Evolutionary conservation across 1,140 invertebrate genomes (phyloP).

Genomic region (Heterodera schachtii): DNA sequence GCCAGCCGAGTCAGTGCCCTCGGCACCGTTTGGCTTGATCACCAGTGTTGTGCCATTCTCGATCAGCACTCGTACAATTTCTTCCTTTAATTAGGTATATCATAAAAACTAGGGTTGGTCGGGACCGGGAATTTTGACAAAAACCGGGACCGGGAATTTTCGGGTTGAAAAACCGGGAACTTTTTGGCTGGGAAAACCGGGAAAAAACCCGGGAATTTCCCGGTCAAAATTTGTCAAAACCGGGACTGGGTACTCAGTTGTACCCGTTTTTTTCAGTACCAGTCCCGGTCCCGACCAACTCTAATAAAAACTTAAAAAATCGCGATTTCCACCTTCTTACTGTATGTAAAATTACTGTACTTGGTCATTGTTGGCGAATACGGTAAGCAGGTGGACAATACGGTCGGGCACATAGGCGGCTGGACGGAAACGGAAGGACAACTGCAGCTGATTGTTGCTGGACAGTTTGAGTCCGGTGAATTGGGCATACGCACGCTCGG

Average conservation of each 20-base stretch:
- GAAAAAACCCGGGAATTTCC: no score
- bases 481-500: slow-evolving; percentile 61
- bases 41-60: slow-evolving; percentile 29
- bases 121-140: no score
- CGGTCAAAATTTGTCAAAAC: no score
- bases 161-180: no score
- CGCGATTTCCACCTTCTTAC: no score
- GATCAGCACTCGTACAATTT: slow-evolving; percentile 28
- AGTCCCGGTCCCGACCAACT: no score
- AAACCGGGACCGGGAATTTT: no score
- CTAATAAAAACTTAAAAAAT: no score
- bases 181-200: no score
- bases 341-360: neutral
- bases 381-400: slow-evolving; percentile 30
- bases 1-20: slow-evolving; percentile 46
- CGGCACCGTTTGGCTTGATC: slow-evolving; percentile 51
- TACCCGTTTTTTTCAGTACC: no score
- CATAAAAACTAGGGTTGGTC: no score
- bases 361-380: slow-evolving; percentile 31
- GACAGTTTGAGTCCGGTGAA: slow-evolving; percentile 64
- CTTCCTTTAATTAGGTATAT: slow-evolving; percentile 43
- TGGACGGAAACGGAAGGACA: slow-evolving; percentile 87
- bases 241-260: no score
- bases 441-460: slow-evolving; percentile 69
- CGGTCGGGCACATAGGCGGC: slow-evolving; percentile 5